These are phyloP conservation scores for Helleia helle DNA, from an alignment of 2,888 invertebrate species.

Conservation along the genomic window DNA sequence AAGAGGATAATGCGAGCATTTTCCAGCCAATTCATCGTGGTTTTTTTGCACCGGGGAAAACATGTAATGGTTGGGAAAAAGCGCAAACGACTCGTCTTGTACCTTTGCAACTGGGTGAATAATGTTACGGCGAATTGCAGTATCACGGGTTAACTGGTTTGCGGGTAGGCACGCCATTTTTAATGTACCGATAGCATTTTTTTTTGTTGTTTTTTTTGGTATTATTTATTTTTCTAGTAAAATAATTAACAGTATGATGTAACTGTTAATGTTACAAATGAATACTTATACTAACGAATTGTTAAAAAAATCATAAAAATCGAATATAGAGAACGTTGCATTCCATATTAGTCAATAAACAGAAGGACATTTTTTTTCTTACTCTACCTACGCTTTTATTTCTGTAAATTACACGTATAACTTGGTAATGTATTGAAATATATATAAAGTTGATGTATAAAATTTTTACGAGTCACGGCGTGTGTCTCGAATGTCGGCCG, in stretches of 20 bases:
- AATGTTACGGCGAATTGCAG: slow-evolving; percentile 19
- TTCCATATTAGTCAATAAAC: too few species aligned
- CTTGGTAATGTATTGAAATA: neutral
- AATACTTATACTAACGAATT: too few species aligned
- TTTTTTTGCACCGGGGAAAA: slow-evolving; percentile 1
- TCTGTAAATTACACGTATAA: too few species aligned
- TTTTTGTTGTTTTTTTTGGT: too few species aligned
- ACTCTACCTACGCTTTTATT: too few species aligned
- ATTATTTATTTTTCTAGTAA: too few species aligned
- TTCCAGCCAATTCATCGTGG: slow-evolving; percentile 9
- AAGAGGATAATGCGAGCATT: slow-evolving; percentile 3
- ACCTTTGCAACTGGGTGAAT: slow-evolving; percentile 14
- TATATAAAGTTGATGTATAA: neutral
- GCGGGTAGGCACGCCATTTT: neutral
- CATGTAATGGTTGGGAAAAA: slow-evolving; percentile 7
- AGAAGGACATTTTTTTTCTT: too few species aligned
- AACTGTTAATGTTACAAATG: too few species aligned
- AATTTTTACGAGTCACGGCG: neutral
- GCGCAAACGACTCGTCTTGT: slow-evolving; percentile 5
- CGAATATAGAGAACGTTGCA: too few species aligned
- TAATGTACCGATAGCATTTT: too few species aligned
- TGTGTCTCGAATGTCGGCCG: neutral
- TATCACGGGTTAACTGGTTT: slow-evolving; percentile 12
- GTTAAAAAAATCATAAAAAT: too few species aligned
- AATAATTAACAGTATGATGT: too few species aligned